A percentile compares a stretch with the other conserved stretches of the same genome.
Evolutionary conservation across 2,113 vertebrate species (phyloP).

Genomic region (Oryctolagus cuniculus): mOryCun1.1 NC_091447.1:24898001-24898500

Average conservation of each 20-base stretch:
- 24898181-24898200: slow-evolving; percentile 31
- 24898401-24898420: neutral
- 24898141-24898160: slow-evolving; percentile 62
- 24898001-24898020: neutral
- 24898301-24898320: slow-evolving; percentile 19
- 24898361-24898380: neutral
- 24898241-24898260: slow-evolving; percentile 11
- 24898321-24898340: neutral
- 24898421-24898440: no score
- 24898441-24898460: no score
- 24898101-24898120: slow-evolving; percentile 35
- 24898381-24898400: neutral
- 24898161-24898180: slow-evolving; percentile 33
- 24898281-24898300: slow-evolving; percentile 28
- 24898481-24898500: no score
- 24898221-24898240: neutral
- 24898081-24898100: slow-evolving; percentile 51
- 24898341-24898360: neutral
- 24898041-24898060: neutral
- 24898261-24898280: slow-evolving; percentile 43
- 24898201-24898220: neutral
- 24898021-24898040: neutral
- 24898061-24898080: neutral
- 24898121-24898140: neutral
- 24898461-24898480: no score